Evolutionary conservation across 1,140 invertebrate genomes (phyloP).

Genomic region (Scaptomyza graminum): DNA sequence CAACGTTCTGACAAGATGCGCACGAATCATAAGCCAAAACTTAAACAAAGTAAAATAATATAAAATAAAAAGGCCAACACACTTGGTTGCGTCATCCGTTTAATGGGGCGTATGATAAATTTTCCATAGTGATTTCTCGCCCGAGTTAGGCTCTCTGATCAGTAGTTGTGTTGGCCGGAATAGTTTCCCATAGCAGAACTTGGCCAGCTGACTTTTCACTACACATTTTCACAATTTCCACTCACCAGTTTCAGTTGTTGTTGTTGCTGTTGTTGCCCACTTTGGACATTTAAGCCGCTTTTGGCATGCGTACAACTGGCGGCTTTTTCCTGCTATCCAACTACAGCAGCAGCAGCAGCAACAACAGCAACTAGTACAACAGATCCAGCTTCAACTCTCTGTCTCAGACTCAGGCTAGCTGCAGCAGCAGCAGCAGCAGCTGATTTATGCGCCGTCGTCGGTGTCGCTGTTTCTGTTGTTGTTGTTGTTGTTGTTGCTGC

Average conservation of each 20-base stretch:
- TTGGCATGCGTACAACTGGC: conserved; percentile 81
- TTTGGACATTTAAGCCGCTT: conserved; percentile 82
- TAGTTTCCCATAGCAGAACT: conserved; percentile 72
- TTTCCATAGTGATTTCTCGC: conserved; percentile 29
- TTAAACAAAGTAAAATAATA: no score
- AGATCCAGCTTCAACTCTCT: conserved; percentile 3
- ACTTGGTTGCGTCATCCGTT: conserved; percentile 69
- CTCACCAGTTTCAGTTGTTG: conserved; percentile 31
- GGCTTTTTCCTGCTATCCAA: conserved; percentile 53
- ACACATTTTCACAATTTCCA: conserved; percentile 80
- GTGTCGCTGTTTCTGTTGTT: conserved; percentile 23
- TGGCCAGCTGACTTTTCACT: conserved; percentile 72
- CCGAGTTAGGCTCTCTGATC: conserved; percentile 20
- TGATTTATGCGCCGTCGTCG: conserved; percentile 65
- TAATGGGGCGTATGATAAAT: conserved; percentile 81
- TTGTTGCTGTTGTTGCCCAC: conserved; percentile 62
- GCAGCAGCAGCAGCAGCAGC: conserved; percentile 38
- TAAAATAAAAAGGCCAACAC: conserved; percentile 36
- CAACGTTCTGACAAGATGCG: conserved; percentile 27
- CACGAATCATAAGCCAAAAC: conserved; percentile 49
- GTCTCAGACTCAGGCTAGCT: background rate
- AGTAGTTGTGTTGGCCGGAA: conserved; percentile 27
- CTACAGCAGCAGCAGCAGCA: no score
- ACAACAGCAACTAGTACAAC: conserved; percentile 19
- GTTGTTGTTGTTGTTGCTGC: conserved; percentile 48